A percentile compares a stretch with the other conserved stretches of the same genome.
phyloP scores from a whole-genome alignment of 2,113 vertebrate genomes.

The Poeciliopsis turrubarensis region DNA sequence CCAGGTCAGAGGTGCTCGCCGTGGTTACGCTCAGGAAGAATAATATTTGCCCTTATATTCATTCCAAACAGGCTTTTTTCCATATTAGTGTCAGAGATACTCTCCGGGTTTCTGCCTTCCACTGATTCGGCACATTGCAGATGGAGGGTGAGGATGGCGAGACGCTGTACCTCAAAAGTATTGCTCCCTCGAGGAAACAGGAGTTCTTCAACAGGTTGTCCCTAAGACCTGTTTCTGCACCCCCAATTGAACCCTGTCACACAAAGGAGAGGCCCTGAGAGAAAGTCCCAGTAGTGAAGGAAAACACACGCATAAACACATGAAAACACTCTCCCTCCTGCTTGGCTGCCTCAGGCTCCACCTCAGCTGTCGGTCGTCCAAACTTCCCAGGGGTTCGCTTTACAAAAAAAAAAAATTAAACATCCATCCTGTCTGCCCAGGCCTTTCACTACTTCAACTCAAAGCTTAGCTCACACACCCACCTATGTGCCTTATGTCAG shows the following conservation, averaged over 20 bases:
- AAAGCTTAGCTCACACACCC: constrained; percentile 70
- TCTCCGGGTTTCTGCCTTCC: constrained; percentile 70
- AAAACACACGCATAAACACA: constrained; percentile 73
- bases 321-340: constrained; percentile 69
- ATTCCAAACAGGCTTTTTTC: constrained; percentile 84
- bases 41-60: constrained; percentile 85
- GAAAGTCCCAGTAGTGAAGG: constrained; percentile 61
- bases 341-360: constrained; percentile 62
- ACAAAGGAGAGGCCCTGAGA: constrained; percentile 38
- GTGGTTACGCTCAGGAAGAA: constrained; percentile 86
- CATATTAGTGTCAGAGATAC: constrained; percentile 84
- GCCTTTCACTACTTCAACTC: constrained; percentile 56
- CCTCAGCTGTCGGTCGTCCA: constrained; percentile 69
- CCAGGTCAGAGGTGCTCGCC: constrained; percentile 82
- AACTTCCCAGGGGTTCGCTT: constrained; percentile 71
- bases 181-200: constrained; percentile 45
- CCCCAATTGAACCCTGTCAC: constrained; percentile 53
- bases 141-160: constrained; percentile 55
- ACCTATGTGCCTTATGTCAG: constrained; percentile 70
- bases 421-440: constrained; percentile 52
- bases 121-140: constrained; percentile 72
- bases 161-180: constrained; percentile 55
- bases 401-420: constrained; percentile 60
- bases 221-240: constrained; percentile 37
- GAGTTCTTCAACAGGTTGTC: constrained; percentile 62